phyloP scores from a whole-genome alignment of 2,797 vertebrate species.

The Lates japonicus region DNA sequence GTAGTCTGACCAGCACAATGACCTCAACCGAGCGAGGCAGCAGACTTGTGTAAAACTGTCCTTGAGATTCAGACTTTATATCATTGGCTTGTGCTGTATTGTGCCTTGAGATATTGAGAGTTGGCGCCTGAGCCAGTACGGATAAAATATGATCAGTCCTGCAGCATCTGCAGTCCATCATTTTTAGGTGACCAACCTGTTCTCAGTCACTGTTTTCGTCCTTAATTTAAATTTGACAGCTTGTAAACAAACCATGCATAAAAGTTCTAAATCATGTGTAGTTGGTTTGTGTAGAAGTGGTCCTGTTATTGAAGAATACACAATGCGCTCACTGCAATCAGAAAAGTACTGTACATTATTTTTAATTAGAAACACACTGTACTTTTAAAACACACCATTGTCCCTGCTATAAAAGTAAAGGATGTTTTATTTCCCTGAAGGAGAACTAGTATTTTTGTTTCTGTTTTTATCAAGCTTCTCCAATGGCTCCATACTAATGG shows the following conservation, averaged over 20 bases:
- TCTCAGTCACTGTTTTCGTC: slow-evolving; percentile 17
- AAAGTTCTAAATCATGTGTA: neutral
- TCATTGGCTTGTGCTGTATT: slow-evolving; percentile 37
- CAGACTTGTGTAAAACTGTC: slow-evolving; percentile 54
- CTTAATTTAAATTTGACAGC: slow-evolving; percentile 16
- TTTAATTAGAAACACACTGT: neutral
- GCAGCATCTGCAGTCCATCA: slow-evolving; percentile 12
- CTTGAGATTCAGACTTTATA: slow-evolving; percentile 62
- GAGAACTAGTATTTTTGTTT: slow-evolving; percentile 5
- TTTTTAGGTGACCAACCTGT: slow-evolving; percentile 11
- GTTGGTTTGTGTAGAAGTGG: neutral
- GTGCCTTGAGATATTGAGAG: slow-evolving; percentile 39
- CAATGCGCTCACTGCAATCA: neutral
- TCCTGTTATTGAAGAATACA: neutral
- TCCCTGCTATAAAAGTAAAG: neutral
- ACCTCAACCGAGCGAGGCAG: slow-evolving; percentile 5
- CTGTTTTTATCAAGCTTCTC: slow-evolving; percentile 10
- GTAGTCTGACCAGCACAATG: slow-evolving; percentile 13
- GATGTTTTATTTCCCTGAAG: slow-evolving; percentile 16
- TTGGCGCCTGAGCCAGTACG: slow-evolving; percentile 42
- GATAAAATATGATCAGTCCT: slow-evolving; percentile 47
- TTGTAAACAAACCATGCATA: neutral
- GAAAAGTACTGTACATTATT: neutral
- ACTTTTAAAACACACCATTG: neutral
- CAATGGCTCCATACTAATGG: slow-evolving; percentile 17